Conservation (phyloP, 2,888 invertebrate genomes). For the Eretmocerus hayati region DNA sequence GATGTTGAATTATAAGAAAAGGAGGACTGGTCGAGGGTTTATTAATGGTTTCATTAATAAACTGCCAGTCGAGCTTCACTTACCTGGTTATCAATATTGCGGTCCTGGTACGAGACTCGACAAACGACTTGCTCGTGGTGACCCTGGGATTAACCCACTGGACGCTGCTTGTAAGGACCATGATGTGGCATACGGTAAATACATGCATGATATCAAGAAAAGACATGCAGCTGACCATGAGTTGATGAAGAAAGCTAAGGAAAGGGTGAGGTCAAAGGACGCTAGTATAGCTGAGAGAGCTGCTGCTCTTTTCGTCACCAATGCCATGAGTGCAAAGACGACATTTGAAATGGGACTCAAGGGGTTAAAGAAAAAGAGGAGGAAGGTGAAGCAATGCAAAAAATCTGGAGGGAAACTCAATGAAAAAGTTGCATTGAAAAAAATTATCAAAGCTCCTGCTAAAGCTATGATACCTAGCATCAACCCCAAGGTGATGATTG, state of each 20-base stretch:
- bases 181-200: background rate
- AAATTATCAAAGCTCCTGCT: conserved; percentile 10
- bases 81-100: background rate
- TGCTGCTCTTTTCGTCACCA: background rate
- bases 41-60: background rate
- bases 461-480: conserved; percentile 1
- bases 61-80: background rate
- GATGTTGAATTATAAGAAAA: too few relatives aligned
- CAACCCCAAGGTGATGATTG: conserved; percentile 1
- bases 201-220: background rate
- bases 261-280: background rate
- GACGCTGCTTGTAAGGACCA: background rate
- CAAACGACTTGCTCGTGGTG: background rate
- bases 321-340: background rate
- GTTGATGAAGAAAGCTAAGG: background rate
- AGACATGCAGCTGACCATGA: background rate
- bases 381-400: background rate
- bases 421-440: background rate
- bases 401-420: too few relatives aligned
- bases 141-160: background rate
- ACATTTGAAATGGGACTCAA: background rate
- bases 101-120: background rate
- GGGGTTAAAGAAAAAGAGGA: background rate
- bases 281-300: background rate
- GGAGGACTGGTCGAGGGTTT: background rate